A percentile compares a stretch with the other conserved stretches of the same genome.
phyloP scores from a whole-genome alignment of 23 tunicate species.

The Ciona savignyi region DNA sequence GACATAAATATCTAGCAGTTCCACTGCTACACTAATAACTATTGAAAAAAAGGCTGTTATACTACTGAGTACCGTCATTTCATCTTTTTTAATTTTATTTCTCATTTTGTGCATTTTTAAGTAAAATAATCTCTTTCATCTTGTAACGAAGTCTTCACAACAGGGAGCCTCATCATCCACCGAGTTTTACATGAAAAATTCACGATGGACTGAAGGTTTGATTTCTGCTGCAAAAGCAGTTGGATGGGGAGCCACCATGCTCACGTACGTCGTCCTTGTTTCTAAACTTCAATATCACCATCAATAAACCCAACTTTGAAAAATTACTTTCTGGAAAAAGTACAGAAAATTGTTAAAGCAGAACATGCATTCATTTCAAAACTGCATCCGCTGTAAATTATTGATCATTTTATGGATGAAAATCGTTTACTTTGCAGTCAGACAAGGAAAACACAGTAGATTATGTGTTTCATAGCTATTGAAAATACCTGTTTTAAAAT shows the following conservation, averaged over 20 bases:
- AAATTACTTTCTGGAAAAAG: too few relatives aligned
- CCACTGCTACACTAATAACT: too few relatives aligned
- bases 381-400: too few relatives aligned
- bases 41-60: neutral
- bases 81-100: neutral
- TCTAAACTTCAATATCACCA: too few relatives aligned
- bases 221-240: conserved; percentile 95
- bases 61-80: neutral
- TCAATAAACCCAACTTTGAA: too few relatives aligned
- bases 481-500: too few relatives aligned
- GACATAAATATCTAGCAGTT: too few relatives aligned
- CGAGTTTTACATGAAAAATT: conserved; percentile 94
- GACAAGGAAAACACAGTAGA: too few relatives aligned
- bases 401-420: neutral
- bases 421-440: neutral
- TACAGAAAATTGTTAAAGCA: too few relatives aligned
- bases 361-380: too few relatives aligned
- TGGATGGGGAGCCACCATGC: conserved; percentile 85
- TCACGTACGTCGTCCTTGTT: conserved; percentile 87
- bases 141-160: too few relatives aligned
- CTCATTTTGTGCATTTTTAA: neutral
- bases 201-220: conserved; percentile 92
- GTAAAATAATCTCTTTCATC: neutral
- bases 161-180: conserved; percentile 88
- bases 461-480: too few relatives aligned